These are phyloP conservation scores for Rhinophrynus dorsalis DNA, from an alignment of 2,797 vertebrate species.

Conservation along the genomic window DNA sequence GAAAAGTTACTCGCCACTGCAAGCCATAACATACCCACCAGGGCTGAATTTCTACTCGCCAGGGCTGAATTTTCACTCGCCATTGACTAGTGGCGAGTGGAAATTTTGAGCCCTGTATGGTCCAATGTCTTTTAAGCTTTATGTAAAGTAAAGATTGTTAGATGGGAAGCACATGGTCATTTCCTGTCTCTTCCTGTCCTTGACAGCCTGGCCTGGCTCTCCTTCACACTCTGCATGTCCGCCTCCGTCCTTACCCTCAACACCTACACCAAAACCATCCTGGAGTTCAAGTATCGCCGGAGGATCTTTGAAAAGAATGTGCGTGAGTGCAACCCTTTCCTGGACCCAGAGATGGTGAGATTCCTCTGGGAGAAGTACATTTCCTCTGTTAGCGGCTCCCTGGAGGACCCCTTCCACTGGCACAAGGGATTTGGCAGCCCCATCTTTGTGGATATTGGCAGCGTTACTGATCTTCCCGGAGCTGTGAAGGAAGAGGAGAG, in stretches of 20 bases:
- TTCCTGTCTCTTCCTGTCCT: slow-evolving; percentile 6
- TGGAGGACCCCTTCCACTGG: slow-evolving; percentile 57
- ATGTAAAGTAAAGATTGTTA: too few relatives aligned
- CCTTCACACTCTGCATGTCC: slow-evolving; percentile 84
- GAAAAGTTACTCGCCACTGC: too few relatives aligned
- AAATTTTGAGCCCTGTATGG: too few relatives aligned
- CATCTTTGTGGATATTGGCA: slow-evolving; percentile 29
- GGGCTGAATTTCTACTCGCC: too few relatives aligned
- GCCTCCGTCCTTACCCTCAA: slow-evolving; percentile 82
- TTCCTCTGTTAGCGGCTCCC: slow-evolving; percentile 73
- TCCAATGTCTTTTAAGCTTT: too few relatives aligned
- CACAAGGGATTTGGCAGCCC: slow-evolving; percentile 34
- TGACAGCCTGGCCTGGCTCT: slow-evolving; percentile 79
- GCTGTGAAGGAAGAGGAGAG: slow-evolving; percentile 16
- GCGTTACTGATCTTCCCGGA: slow-evolving; percentile 34
- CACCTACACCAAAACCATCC: slow-evolving; percentile 83
- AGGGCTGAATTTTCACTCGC: too few relatives aligned
- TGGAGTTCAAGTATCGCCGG: slow-evolving; percentile 73
- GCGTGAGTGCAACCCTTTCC: slow-evolving; percentile 21
- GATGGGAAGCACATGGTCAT: too few relatives aligned
- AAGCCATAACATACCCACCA: too few relatives aligned
- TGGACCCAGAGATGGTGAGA: slow-evolving; percentile 42
- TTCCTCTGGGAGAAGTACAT: slow-evolving; percentile 55
- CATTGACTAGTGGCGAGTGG: too few relatives aligned
- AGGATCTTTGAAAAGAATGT: slow-evolving; percentile 53